phyloP scores from a whole-genome alignment of 2,113 vertebrate species.

The Podarcis muralis region DNA sequence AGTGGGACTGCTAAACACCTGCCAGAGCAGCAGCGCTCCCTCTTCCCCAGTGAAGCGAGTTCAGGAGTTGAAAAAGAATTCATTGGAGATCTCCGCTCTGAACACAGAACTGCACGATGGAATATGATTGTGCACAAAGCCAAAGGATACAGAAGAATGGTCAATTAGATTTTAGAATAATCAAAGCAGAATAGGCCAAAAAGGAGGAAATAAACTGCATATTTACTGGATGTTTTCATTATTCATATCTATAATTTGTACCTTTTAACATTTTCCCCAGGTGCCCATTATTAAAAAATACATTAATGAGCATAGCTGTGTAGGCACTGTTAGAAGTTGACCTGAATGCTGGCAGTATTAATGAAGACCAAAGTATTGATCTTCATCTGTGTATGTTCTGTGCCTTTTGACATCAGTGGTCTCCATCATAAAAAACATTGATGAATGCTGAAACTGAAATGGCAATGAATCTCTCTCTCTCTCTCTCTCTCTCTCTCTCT shows the following conservation, averaged over 20 bases:
- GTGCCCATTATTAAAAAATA: not conserved
- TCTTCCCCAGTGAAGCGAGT: not conserved
- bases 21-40: not conserved
- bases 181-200: not conserved
- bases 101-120: not conserved
- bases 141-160: not conserved
- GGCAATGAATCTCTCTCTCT: no score
- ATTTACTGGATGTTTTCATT: not conserved
- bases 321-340: not conserved
- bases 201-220: not conserved
- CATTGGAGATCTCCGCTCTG: not conserved
- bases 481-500: no score
- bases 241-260: not conserved
- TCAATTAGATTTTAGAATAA: not conserved
- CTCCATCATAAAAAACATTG: not conserved
- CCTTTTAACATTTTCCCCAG: not conserved
- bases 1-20: not conserved
- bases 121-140: not conserved
- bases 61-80: not conserved
- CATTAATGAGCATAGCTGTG: not conserved
- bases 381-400: not conserved
- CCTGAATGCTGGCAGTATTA: not conserved
- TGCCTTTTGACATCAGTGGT: not conserved
- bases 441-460: not conserved
- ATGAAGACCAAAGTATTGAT: not conserved